phyloP scores from a whole-genome alignment of 2,888 invertebrate genomes.

The Ariolimax columbianus region DNA sequence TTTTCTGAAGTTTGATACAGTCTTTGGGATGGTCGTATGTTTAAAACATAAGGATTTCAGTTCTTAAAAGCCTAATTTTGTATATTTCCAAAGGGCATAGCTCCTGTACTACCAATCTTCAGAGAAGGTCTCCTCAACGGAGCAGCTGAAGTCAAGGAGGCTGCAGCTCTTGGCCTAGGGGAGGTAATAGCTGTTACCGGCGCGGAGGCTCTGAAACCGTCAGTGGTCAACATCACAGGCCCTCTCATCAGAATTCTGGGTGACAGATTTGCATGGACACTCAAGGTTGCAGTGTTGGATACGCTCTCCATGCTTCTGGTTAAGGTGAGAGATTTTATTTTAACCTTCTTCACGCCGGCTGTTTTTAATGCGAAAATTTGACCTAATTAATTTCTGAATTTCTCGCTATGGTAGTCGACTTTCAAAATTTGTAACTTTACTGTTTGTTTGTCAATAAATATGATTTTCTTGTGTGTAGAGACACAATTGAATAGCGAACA shows the following conservation, averaged over 20 bases:
- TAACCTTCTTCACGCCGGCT: no score
- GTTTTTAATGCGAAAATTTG: no score
- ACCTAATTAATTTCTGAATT: no score
- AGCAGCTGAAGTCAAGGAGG: slow-evolving; percentile 95
- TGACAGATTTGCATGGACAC: slow-evolving; percentile 93
- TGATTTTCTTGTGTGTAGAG: no score
- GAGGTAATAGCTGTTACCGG: slow-evolving; percentile 90
- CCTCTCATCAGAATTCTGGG: slow-evolving; percentile 98
- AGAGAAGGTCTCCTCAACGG: slow-evolving; percentile 97
- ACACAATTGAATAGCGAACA: no score
- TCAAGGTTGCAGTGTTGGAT: slow-evolving; percentile 96
- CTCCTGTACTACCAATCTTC: slow-evolving; percentile 95
- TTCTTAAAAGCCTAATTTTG: not conserved
- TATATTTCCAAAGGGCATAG: slow-evolving; percentile 85
- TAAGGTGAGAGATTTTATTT: slow-evolving; percentile 83
- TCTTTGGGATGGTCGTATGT: no score
- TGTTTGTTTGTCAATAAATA: no score
- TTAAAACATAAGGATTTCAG: no score
- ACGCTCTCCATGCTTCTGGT: slow-evolving; percentile 93
- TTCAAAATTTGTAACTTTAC: no score
- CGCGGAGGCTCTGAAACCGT: slow-evolving; percentile 92
- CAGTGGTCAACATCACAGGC: slow-evolving; percentile 97
- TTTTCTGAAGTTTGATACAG: no score
- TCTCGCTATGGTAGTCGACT: no score
- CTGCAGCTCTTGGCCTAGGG: slow-evolving; percentile 93